Evolutionary conservation across 2,113 vertebrate genomes (phyloP).

Genomic region (Carettochelys insculpta): DNA sequence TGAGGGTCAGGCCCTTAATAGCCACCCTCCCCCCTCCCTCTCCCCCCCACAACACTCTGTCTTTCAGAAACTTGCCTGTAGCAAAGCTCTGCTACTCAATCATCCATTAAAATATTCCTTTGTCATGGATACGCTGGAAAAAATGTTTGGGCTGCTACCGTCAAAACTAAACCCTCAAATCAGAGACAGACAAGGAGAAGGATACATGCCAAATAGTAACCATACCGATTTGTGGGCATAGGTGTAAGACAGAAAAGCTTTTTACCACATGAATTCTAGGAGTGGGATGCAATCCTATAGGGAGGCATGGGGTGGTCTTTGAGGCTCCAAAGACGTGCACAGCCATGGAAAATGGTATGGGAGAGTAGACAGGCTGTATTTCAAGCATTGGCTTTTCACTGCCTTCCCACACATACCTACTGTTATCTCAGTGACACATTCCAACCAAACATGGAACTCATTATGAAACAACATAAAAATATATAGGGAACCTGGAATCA

Average conservation of each 20-base stretch:
- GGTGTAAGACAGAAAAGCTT: background rate
- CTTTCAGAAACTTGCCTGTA: no score
- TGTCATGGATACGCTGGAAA: background rate
- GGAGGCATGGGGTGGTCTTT: background rate
- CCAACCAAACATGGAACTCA: background rate
- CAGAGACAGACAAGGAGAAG: background rate
- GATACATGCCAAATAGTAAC: background rate
- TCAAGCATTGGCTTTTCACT: background rate
- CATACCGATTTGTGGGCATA: background rate
- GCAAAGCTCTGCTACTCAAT: background rate
- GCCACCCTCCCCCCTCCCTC: no score
- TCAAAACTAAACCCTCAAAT: rapidly evolving
- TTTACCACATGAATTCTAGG: background rate
- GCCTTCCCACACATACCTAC: background rate
- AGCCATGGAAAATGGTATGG: rapidly evolving
- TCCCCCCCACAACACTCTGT: no score
- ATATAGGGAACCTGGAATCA: background rate
- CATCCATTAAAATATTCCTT: background rate
- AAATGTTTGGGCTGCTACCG: background rate
- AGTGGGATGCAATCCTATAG: rapidly evolving
- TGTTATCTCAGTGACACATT: background rate
- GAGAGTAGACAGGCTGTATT: background rate
- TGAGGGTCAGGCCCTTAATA: background rate
- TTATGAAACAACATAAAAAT: background rate
- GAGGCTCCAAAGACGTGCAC: background rate